Base-by-base conservation (phyloP, 2,888 invertebrate species). In the Orchestes rusci region DNA sequence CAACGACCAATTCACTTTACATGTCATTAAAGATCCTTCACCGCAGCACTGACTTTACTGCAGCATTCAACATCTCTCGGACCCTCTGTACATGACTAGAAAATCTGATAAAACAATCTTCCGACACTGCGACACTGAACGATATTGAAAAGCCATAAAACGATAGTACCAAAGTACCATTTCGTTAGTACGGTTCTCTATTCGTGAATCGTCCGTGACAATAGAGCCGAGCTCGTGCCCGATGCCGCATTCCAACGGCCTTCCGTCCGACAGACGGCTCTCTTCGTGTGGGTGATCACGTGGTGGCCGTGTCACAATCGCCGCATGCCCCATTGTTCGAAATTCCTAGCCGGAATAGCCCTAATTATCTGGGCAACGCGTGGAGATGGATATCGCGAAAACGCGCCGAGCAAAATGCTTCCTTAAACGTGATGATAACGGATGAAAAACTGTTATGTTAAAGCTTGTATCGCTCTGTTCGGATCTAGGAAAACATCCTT, bases 241-340 rank as follows among this genome's bases (percentile, higher is more conserved):
- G 30, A 36, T 48, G 48, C 48, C 45, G 45, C 48, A 48, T 48
- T 48, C 48, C 48, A 41, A 37, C 29, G 37, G 23, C 40, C 47
- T 39, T 47, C 47, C 43, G 39, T 39, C n/a, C n/a, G n/a, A n/a
- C n/a, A n/a, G n/a, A n/a, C n/a, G n/a, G n/a, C n/a, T n/a, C 36
- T 20, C 43, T 45, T 45, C 50, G 50, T 46, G 50, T 50, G 43
- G 50, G 50, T 46, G 50, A 50, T 50, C 50, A 50, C 46, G 50
- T 50, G 46, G 43, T 46, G 39, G 17, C 39, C 41, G 41, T 45
- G 48, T 48, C 48, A 48, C 43, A 39, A 28, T 40, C 39, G 45
- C 44, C 48, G 41, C 43, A 37, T 41, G 44, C 37, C 20, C 48
- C 41, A 48, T 48, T 48, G 48, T 48, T 48, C 34, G 41, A 45